Percentiles rank a stretch among this genome's conserved stretches.
Evolutionary conservation across 2,888 invertebrate species (phyloP).

Genomic region (Parasteatoda lunata): DNA sequence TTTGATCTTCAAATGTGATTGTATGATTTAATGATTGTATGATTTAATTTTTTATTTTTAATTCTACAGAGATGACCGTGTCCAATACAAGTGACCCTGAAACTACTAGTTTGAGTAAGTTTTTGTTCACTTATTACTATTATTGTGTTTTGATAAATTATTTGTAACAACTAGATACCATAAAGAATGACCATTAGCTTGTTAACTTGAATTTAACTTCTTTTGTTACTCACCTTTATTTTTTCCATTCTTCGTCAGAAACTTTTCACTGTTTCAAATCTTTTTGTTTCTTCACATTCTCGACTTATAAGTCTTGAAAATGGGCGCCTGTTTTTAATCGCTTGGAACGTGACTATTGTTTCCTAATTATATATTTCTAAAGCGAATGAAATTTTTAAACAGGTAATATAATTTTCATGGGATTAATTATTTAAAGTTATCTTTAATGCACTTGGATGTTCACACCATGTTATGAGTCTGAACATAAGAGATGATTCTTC

Average conservation of each 20-base stretch:
- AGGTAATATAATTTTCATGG: too few relatives aligned
- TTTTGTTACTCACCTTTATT: neutral
- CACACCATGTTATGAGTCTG: too few relatives aligned
- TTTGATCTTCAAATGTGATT: neutral
- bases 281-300: too few relatives aligned
- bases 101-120: slow-evolving; percentile 67
- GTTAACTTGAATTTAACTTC: too few relatives aligned
- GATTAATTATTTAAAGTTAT: too few relatives aligned
- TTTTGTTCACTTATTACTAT: slow-evolving; percentile 1
- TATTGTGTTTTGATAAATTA: neutral
- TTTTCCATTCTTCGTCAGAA: neutral
- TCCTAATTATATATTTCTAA: too few relatives aligned
- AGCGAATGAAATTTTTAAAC: too few relatives aligned
- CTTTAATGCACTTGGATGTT: too few relatives aligned
- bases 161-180: slow-evolving; percentile 3
- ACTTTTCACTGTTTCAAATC: neutral
- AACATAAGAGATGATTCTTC: too few relatives aligned
- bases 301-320: too few relatives aligned
- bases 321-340: too few relatives aligned
- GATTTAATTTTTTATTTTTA: slow-evolving; percentile 19
- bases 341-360: too few relatives aligned
- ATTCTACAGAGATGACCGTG: slow-evolving; percentile 62
- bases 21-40: slow-evolving; percentile 11
- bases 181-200: neutral
- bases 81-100: slow-evolving; percentile 66